Evolutionary conservation across 2,797 vertebrate species (phyloP), one percentile per base, ranked within the genome.

Genomic region (Rhynchotus rufescens): DNA sequence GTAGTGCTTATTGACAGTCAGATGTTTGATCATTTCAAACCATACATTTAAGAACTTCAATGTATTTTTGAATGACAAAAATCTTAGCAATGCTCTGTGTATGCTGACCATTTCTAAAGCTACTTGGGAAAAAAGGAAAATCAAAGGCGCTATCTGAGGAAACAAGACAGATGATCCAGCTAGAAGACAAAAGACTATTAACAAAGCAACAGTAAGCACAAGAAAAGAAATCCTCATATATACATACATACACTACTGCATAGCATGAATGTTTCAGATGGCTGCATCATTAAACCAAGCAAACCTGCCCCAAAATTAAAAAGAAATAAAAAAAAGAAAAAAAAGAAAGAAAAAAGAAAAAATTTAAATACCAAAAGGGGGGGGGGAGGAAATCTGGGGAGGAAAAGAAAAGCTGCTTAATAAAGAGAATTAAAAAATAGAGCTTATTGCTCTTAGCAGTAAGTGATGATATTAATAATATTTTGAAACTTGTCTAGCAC

Each of bases 61-160:
- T 90, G 93, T 96, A 95, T 97, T 88, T 90, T 92, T 93, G 90
- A 94, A 94, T 80, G 90, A 88, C 45, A 91, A 90, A 65, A 93
- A 88, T 81, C 66, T 89, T 59, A 87, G 66, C 85, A 91, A 74
- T 80, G 61, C 38, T 81, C 81, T 54, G 5, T 44, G 54, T 4
- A 66, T 19, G 78, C 23, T 44, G 81, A 84, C 11, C 34, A 12
- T 71, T 83, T 75, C 32, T 82, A 73, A 83, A 92, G 86, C 0
- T 3, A 92, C 8, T 69, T 8, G 57, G 34, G n/a, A 65, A 30
- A 56, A 77, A 34, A 54, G 54, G 82, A 8, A 91, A 94, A 94
- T 76, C 42, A 84, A 95, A 96, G 52, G 94, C 59, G 65, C 65
- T 91, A 78, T 94, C 38, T 47, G 21, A 86, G 91, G 76, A 61